These are phyloP conservation scores for Lates calcarifer DNA, from an alignment of 2,113 vertebrate species.

Conservation along the genomic window DNA sequence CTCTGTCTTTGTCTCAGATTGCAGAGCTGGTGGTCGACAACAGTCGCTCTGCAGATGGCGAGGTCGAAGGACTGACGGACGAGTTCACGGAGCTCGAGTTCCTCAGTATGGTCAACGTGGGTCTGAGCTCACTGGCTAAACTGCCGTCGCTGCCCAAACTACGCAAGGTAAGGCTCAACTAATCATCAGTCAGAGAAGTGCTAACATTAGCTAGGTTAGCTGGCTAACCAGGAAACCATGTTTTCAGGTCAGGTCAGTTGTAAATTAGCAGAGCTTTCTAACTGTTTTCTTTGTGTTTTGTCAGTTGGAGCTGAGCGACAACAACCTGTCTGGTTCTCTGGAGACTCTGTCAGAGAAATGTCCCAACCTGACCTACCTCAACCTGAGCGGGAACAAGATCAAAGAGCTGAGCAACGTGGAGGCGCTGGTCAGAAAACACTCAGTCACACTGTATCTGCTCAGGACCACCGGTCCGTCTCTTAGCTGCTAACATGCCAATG, in stretches of 20 bases:
- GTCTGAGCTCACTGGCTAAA: constrained; percentile 92
- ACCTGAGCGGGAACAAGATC: constrained; percentile 90
- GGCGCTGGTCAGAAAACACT: constrained; percentile 84
- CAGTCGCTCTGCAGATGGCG: constrained; percentile 92
- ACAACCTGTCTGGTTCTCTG: constrained; percentile 86
- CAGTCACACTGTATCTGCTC: too few relatives aligned
- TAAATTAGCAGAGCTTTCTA: too few relatives aligned
- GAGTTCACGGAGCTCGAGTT: constrained; percentile 95
- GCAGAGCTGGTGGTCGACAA: constrained; percentile 96
- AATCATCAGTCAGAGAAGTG: too few relatives aligned
- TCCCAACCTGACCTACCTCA: constrained; percentile 89
- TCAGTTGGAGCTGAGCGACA: constrained; percentile 90
- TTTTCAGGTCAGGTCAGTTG: too few relatives aligned
- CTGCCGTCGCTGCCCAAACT: constrained; percentile 96
- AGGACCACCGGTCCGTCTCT: not conserved
- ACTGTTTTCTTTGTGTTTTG: not conserved
- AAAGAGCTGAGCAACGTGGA: constrained; percentile 90
- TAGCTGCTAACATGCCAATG: not conserved
- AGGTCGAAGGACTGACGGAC: constrained; percentile 94
- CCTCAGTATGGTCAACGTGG: constrained; percentile 96
- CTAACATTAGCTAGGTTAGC: too few relatives aligned
- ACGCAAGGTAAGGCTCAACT: constrained; percentile 88
- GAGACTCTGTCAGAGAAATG: constrained; percentile 88
- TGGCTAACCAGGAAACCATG: too few relatives aligned
- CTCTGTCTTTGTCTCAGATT: constrained; percentile 81